Evolutionary conservation across 1,140 invertebrate genomes (phyloP), one percentile per base, ranked within the genome.

Genomic region (Sinella curviseta): DNA sequence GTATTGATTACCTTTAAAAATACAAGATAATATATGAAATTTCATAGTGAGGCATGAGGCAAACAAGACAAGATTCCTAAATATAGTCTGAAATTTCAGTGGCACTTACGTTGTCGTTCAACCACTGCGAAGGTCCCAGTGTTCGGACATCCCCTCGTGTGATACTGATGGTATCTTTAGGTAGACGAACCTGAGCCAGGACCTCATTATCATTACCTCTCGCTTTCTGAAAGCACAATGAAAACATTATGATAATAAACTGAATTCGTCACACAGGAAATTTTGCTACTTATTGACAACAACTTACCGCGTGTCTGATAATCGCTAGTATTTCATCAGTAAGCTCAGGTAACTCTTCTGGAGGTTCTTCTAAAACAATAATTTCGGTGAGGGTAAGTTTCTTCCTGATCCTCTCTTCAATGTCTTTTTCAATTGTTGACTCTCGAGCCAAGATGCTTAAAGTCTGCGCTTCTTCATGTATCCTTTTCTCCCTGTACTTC

Each of bases 21-120:
- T 76, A 82, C 82, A 78, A 75, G 77, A 77, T 48, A 20, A 48
- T 12, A 12, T 48, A 48, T 20, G 39, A 20, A 48, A 8, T 48
- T 83, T 77, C 74, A 85, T 85, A 26, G 84, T 83, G 1, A 85
- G 84, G 26, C 82, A 85, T 35, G 2, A n/a, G 14, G 14, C 48
- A 14, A 55, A 55, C n/a, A n/a, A n/a, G n/a, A n/a, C n/a, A n/a
- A n/a, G n/a, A n/a, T n/a, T n/a, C n/a, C n/a, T n/a, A n/a, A n/a
- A n/a, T n/a, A n/a, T n/a, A n/a, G 39, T 48, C 4, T 48, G 39
- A 48, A 48, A 48, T 48, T 48, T 39, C 26, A 57, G 20, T 77
- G 28, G 0, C 3, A 83, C 79, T 83, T 85, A 91, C 93, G 87
- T 98, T 96, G 88, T 99, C 97, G 85, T 99, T 99, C 0, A 99